Evolutionary conservation across 92 coral and sea anemone genomes (phyloP).

Genomic region (Actinostola sp.): DNA sequence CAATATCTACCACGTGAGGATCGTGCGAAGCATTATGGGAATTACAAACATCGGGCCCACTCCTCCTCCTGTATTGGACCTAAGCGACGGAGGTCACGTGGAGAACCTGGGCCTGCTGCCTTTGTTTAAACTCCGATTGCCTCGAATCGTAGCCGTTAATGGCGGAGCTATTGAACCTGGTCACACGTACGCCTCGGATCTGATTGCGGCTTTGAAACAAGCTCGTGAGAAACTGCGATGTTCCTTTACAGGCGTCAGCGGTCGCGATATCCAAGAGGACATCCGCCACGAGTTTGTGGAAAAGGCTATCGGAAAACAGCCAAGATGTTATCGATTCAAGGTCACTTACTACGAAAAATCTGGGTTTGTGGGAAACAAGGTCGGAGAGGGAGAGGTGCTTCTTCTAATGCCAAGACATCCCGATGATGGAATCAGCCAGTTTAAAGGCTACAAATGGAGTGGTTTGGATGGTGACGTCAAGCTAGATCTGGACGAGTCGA

Average conservation of each 20-base stretch:
- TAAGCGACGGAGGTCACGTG: conserved; percentile 87
- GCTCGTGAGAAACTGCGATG: conserved; percentile 80
- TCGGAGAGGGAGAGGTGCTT: conserved; percentile 83
- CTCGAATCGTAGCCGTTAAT: conserved; percentile 69
- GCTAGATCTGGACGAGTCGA: conserved; percentile 67
- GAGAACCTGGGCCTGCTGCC: conserved; percentile 82
- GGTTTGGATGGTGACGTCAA: conserved; percentile 66
- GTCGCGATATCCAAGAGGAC: conserved; percentile 82
- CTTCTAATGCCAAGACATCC: conserved; percentile 83
- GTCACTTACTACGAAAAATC: conserved; percentile 72
- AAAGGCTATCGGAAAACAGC: conserved; percentile 66
- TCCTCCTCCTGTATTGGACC: conserved; percentile 72
- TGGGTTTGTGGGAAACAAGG: conserved; percentile 25
- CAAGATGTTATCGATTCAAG: conserved; percentile 80
- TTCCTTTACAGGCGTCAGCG: conserved; percentile 74
- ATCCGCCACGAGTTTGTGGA: conserved; percentile 60
- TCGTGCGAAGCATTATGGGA: conserved; percentile 65
- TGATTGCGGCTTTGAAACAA: conserved; percentile 39
- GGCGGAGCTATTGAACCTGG: conserved; percentile 42
- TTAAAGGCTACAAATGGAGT: no score
- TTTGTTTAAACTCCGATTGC: conserved; percentile 54
- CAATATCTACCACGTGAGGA: conserved; percentile 74
- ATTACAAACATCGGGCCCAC: conserved; percentile 70
- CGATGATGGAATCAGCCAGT: no score
- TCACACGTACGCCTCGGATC: conserved; percentile 22